Evolutionary conservation across 1,140 invertebrate species (phyloP).

Genomic region (Spodoptera frugiperda): DNA sequence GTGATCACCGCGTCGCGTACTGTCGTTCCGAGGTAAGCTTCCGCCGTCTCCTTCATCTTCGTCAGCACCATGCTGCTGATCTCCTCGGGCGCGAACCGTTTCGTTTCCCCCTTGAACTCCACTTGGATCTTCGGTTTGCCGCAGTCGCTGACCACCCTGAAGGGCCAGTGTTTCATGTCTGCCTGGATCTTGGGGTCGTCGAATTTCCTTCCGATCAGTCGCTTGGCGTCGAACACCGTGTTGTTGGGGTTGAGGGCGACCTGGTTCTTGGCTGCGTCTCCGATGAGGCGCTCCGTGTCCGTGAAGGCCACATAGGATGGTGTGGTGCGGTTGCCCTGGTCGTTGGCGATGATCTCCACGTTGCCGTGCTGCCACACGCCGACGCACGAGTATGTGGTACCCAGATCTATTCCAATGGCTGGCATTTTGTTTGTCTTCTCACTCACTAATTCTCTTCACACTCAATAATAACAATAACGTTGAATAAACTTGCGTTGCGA

Average conservation of each 20-base stretch:
- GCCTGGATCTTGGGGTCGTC: slow-evolving; percentile 91
- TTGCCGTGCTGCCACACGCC: slow-evolving; percentile 95
- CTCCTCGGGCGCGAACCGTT: slow-evolving; percentile 92
- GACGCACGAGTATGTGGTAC: slow-evolving; percentile 95
- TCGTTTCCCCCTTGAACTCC: slow-evolving; percentile 91
- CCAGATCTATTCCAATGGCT: slow-evolving; percentile 92
- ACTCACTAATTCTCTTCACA: slow-evolving; percentile 7
- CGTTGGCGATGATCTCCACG: slow-evolving; percentile 98
- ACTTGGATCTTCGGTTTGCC: slow-evolving; percentile 91
- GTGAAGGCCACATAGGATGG: slow-evolving; percentile 96
- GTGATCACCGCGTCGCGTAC: slow-evolving; percentile 92
- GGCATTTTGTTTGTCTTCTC: slow-evolving; percentile 82
- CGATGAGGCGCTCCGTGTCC: slow-evolving; percentile 92
- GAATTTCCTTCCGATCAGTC: slow-evolving; percentile 88
- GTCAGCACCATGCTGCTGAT: slow-evolving; percentile 92
- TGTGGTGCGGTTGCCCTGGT: slow-evolving; percentile 97
- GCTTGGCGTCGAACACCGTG: slow-evolving; percentile 86
- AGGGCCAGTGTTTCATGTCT: slow-evolving; percentile 93
- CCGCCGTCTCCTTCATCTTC: slow-evolving; percentile 94
- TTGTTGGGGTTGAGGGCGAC: slow-evolving; percentile 87
- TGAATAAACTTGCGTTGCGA: slow-evolving; percentile 29
- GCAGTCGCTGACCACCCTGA: slow-evolving; percentile 89
- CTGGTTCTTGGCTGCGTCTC: slow-evolving; percentile 91
- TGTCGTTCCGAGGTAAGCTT: slow-evolving; percentile 90
- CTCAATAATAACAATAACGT: background rate